phyloP scores from a whole-genome alignment of 2,797 vertebrate genomes.

The Coluber constrictor region DNA sequence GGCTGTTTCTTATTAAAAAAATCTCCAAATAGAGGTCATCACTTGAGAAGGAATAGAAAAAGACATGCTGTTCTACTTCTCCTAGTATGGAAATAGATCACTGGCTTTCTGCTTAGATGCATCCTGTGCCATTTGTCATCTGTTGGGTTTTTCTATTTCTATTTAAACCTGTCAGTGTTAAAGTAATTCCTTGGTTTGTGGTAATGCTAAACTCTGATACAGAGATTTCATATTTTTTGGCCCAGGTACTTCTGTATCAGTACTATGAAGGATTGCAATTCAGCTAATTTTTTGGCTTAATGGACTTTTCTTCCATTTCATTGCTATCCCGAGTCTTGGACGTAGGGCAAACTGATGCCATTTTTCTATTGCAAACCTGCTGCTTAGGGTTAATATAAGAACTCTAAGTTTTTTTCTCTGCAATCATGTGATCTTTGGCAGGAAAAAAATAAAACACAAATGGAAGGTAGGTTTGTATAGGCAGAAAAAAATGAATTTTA shows the following conservation, averaged over 20 bases:
- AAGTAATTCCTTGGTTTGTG: neutral
- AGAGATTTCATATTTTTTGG: neutral
- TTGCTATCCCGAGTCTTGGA: neutral
- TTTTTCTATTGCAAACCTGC: neutral
- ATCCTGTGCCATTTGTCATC: neutral
- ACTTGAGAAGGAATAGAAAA: neutral
- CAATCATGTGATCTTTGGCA: neutral
- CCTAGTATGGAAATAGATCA: neutral
- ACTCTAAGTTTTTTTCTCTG: neutral
- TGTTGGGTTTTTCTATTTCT: neutral
- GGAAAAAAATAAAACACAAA: neutral
- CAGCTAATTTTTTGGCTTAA: neutral
- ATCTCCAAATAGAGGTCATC: neutral
- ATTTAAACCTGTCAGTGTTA: neutral
- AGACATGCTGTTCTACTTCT: neutral
- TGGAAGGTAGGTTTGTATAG: neutral
- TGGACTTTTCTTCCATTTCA: neutral
- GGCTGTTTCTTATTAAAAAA: neutral
- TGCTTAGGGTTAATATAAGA: neutral
- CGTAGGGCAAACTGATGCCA: neutral
- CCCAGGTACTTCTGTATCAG: neutral
- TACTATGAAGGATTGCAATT: neutral
- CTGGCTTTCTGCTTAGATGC: neutral
- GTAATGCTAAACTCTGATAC: neutral
- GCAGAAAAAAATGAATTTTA: neutral